Evolutionary conservation across 2,888 invertebrate genomes (phyloP).

Genomic region (Noctua janthina): DNA sequence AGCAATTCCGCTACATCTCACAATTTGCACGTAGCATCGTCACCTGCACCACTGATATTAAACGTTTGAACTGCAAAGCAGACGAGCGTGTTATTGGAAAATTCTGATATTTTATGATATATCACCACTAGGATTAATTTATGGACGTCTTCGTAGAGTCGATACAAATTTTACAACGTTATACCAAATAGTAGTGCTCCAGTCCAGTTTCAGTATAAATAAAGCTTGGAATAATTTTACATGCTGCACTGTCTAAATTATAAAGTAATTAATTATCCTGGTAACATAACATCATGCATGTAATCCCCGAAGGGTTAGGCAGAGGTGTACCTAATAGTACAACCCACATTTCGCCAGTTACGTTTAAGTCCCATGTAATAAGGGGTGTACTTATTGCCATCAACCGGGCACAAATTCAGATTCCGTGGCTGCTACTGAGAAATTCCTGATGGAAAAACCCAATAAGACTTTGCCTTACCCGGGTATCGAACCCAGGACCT

Average conservation of each 20-base stretch:
- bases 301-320: no score
- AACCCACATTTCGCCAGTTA: no score
- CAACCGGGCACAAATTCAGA: no score
- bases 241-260: no score
- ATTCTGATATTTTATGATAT: conserved; percentile 70
- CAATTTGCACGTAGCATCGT: conserved; percentile 47
- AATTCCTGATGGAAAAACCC: no score
- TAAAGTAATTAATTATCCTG: background rate
- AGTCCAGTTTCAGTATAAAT: background rate
- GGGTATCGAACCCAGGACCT: no score
- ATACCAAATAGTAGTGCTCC: background rate
- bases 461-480: no score
- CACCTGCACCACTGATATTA: conserved; percentile 77
- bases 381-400: no score
- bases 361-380: no score
- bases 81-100: conserved; percentile 71
- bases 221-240: background rate
- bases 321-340: no score
- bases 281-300: no score
- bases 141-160: conserved; percentile 1
- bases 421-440: no score
- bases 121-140: conserved; percentile 48
- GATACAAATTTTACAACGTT: background rate
- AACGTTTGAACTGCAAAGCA: conserved; percentile 72
- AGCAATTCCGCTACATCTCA: conserved; percentile 36